Base-by-base conservation (phyloP, 2,797 vertebrate genomes). In the Odontamblyopus lacepedii region DNA sequence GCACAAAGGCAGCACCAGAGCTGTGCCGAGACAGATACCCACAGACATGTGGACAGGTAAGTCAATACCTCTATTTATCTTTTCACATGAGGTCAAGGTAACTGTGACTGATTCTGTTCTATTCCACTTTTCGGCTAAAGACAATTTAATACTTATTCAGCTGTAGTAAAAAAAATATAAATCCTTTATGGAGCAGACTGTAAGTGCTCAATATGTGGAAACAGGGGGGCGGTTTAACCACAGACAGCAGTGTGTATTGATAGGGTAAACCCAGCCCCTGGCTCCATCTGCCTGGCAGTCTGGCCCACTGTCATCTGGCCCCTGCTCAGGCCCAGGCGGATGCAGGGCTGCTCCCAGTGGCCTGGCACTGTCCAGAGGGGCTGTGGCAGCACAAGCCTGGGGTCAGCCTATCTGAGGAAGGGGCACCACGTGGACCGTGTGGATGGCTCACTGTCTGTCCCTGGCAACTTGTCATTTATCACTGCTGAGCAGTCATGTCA, bases 391-490 rank as follows among this genome's bases (percentile, higher is more conserved):
- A 83, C 87, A 85, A 75, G 83, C 84, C 88, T 77, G 41, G 67
- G 93, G 94, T 94, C 93, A 94, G 88, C 81, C 87, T 91, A 90
- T 94, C 91, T 92, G 91, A 93, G 87, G 87, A 89, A 86, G 81
- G 90, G 92, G 90, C 90, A 89, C 85, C 83, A 79, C 67, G 74
- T 78, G 82, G 70, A 75, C 89, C 91, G 91, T 93, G 90, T 92
- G 92, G 92, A 94, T 90, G 91, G 92, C 92, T 94, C 92, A 86
- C 91, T 94, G 93, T 95, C 93, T 92, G 86, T 85, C 78, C 83
- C 90, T 94, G 92, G 91, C 94, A 94, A 92, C 87, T 91, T 88
- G 91, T 95, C 94, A 94, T 95, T 92, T 94, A 94, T 95, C 94
- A 95, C 88, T 86, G 90, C 87, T 92, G 92, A 94, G 91, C 91